Conservation (phyloP, 2,888 invertebrate genomes). For the Cephus runcator region DNA sequence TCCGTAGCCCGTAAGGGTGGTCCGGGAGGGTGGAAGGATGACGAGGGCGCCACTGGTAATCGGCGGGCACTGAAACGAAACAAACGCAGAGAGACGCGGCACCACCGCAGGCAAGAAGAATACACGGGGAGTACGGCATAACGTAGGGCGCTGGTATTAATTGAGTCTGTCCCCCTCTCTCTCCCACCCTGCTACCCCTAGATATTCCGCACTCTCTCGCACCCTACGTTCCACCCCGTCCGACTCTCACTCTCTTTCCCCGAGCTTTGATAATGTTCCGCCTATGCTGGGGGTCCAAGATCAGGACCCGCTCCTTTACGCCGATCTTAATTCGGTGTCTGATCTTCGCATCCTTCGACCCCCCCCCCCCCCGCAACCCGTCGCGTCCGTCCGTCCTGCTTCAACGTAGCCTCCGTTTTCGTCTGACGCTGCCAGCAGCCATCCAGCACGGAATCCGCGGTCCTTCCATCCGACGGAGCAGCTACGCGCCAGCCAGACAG, state of each 20-base stretch:
- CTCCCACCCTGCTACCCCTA: not conserved
- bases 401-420: not conserved
- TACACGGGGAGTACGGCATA: slow-evolving; percentile 38
- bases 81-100: slow-evolving; percentile 56
- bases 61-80: slow-evolving; percentile 57
- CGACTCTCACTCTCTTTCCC: not conserved
- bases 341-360: not conserved
- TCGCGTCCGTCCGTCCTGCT: not conserved
- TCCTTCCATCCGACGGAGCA: not conserved
- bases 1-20: not conserved
- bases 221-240: not conserved
- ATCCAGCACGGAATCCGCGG: not conserved
- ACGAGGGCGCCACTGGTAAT: slow-evolving; percentile 44
- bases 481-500: not conserved
- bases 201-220: not conserved
- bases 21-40: not conserved
- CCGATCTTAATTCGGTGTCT: not conserved
- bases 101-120: slow-evolving; percentile 35
- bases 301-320: not conserved
- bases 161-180: slow-evolving; percentile 34
- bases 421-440: not conserved
- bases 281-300: not conserved
- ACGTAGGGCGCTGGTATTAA: slow-evolving; percentile 42
- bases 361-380: not conserved
- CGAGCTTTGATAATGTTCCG: not conserved